Evolutionary conservation across 2,888 invertebrate species (phyloP).

Genomic region (Tipula helvola): DNA sequence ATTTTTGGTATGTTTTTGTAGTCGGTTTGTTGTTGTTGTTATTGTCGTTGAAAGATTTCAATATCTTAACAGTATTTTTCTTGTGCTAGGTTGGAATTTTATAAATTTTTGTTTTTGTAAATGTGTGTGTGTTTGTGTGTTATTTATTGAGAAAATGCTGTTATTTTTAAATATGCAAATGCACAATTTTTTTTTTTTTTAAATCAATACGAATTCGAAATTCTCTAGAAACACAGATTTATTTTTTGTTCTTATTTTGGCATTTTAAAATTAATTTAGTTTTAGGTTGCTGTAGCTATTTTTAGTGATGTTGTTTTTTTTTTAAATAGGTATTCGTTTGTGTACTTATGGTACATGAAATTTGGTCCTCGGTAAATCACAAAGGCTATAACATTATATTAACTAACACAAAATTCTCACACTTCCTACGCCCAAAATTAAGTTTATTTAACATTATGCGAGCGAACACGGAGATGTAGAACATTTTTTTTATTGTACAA

Average conservation of each 20-base stretch:
- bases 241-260: neutral
- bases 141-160: neutral
- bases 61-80: neutral
- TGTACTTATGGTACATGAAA: too few relatives aligned
- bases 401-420: neutral
- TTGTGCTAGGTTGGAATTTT: conserved; percentile 4
- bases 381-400: too few relatives aligned
- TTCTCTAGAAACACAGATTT: neutral
- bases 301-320: neutral
- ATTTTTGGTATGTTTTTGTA: neutral
- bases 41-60: neutral
- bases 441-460: neutral
- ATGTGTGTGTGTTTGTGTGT: neutral
- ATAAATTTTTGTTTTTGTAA: neutral
- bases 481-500: neutral
- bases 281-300: neutral
- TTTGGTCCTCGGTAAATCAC: too few relatives aligned
- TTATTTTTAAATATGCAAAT: neutral
- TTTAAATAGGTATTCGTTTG: too few relatives aligned
- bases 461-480: neutral
- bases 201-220: neutral
- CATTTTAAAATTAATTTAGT: neutral
- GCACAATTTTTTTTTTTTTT: neutral
- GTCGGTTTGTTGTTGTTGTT: neutral
- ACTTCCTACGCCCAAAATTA: neutral